Percentiles rank a stretch among this genome's conserved stretches.
Evolutionary conservation across 2,888 invertebrate species (phyloP).

Genomic region (Rhagium mordax): DNA sequence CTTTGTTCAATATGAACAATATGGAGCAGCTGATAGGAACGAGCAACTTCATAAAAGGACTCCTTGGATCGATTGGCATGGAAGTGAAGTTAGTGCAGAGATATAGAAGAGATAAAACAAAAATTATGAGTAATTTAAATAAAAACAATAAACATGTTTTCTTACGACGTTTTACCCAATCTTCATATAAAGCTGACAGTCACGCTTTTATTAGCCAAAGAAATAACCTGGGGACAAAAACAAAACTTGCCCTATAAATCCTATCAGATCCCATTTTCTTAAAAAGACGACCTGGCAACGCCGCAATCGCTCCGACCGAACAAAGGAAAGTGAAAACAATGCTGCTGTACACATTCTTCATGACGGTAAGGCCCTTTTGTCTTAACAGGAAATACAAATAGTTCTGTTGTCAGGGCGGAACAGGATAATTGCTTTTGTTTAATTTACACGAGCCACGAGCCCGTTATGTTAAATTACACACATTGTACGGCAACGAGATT

Average conservation of each 20-base stretch:
- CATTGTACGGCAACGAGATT: constrained; percentile 10
- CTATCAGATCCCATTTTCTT: neutral
- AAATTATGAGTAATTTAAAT: too few relatives aligned
- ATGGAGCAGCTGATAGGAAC: too few relatives aligned
- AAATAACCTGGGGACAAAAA: neutral
- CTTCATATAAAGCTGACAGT: too few relatives aligned
- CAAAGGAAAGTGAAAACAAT: constrained; percentile 34
- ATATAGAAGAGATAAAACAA: too few relatives aligned
- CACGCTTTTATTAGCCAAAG: neutral
- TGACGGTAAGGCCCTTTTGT: constrained; percentile 36
- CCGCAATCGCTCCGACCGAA: constrained; percentile 13
- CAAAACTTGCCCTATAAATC: neutral
- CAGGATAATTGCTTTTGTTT: constrained; percentile 33
- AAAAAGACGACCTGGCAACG: neutral
- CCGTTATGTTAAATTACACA: constrained; percentile 32
- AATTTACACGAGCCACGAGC: constrained; percentile 19
- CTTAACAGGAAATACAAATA: constrained; percentile 35
- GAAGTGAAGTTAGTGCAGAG: too few relatives aligned
- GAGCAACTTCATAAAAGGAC: too few relatives aligned
- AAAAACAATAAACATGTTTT: too few relatives aligned
- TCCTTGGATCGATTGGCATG: too few relatives aligned
- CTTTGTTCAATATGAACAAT: too few relatives aligned
- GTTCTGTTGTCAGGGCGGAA: constrained; percentile 33
- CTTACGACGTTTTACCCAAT: too few relatives aligned
- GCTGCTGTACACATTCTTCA: constrained; percentile 25